Conservation (phyloP, 2,888 invertebrate species). For the Zonitis immaculata region DNA sequence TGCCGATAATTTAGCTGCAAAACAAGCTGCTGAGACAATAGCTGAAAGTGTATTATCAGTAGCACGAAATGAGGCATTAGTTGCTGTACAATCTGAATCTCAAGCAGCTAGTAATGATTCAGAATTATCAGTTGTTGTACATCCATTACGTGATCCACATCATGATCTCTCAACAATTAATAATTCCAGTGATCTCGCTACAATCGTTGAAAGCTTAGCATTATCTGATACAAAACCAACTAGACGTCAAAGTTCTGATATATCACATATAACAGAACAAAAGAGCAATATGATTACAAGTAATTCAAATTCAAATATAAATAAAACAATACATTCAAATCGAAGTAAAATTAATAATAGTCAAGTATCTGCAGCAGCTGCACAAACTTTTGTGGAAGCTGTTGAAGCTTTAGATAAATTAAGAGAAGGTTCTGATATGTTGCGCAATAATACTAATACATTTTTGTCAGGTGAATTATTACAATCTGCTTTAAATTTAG, state of each 20-base stretch:
- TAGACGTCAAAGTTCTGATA: conserved; percentile 22
- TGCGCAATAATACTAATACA: conserved; percentile 75
- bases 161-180: conserved; percentile 67
- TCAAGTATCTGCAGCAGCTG: conserved; percentile 43
- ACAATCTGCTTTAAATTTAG: conserved; percentile 38
- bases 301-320: conserved; percentile 40
- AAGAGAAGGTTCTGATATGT: conserved; percentile 65
- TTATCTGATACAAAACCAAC: conserved; percentile 54
- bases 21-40: conserved; percentile 84
- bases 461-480: conserved; percentile 54
- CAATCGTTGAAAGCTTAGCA: conserved; percentile 79
- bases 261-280: conserved; percentile 34
- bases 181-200: conserved; percentile 74
- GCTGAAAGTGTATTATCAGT: conserved; percentile 76
- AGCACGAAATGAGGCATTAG: conserved; percentile 65
- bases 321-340: conserved; percentile 37
- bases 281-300: conserved; percentile 35
- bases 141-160: conserved; percentile 58
- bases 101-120: conserved; percentile 54
- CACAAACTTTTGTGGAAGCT: conserved; percentile 52
- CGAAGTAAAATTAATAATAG: conserved; percentile 42
- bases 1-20: conserved; percentile 84
- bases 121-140: conserved; percentile 56
- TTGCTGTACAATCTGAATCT: conserved; percentile 51
- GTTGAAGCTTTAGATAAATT: conserved; percentile 64